Conservation (phyloP, 1,140 invertebrate species). For the Ridgeia piscesae region DNA sequence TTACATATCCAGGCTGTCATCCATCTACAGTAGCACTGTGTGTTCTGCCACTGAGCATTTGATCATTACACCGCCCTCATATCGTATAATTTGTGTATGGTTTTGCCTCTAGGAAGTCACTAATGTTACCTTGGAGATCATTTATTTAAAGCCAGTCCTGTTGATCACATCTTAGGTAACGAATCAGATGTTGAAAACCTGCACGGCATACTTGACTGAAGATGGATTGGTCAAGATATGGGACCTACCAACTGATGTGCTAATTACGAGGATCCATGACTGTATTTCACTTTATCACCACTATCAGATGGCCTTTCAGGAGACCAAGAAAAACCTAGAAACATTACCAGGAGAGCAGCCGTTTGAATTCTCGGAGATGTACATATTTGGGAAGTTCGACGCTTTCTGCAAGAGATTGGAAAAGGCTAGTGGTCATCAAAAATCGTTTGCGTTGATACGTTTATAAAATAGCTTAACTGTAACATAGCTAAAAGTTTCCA, state of each 20-base stretch:
- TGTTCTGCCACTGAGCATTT: too few species aligned
- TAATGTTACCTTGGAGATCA: too few species aligned
- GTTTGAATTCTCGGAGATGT: conserved; percentile 87
- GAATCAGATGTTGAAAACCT: conserved; percentile 95
- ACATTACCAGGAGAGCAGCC: conserved; percentile 65
- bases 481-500: too few species aligned
- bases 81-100: too few species aligned
- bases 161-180: conserved; percentile 70
- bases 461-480: not conserved
- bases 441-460: not conserved
- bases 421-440: conserved; percentile 65
- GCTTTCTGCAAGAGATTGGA: conserved; percentile 83
- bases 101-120: too few species aligned
- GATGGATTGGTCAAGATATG: conserved; percentile 84
- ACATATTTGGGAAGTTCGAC: conserved; percentile 95
- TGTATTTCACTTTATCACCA: conserved; percentile 83
- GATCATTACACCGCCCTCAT: too few species aligned
- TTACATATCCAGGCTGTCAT: too few species aligned
- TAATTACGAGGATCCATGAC: conserved; percentile 74
- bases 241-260: conserved; percentile 74
- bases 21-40: too few species aligned
- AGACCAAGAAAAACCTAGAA: conserved; percentile 60
- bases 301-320: conserved; percentile 62
- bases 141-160: not conserved
- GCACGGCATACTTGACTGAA: conserved; percentile 86